Conservation (phyloP, 2,888 invertebrate species). For the Eudemis profundana region DNA sequence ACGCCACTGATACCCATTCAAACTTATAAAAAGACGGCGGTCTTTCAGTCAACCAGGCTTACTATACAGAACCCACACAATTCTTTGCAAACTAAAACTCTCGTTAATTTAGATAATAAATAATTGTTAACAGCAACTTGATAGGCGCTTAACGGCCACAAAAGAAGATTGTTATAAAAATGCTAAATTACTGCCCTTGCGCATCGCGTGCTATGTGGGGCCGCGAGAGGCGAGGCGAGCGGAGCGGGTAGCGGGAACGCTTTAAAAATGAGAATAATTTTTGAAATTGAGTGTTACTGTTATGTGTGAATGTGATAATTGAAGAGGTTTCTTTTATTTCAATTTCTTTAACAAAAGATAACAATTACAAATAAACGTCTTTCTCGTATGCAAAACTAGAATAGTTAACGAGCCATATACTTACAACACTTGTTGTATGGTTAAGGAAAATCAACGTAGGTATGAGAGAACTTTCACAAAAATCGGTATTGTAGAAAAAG, state of each 20-base stretch:
- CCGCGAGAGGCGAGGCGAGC: constrained; percentile 48
- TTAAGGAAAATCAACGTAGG: too few relatives aligned
- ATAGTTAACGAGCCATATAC: too few relatives aligned
- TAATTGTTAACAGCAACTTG: constrained; percentile 47
- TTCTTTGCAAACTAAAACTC: constrained; percentile 4
- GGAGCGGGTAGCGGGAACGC: constrained; percentile 45
- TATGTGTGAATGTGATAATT: neutral
- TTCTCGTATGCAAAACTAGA: too few relatives aligned
- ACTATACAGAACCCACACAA: constrained; percentile 11
- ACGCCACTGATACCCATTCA: too few relatives aligned
- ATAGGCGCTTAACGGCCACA: constrained; percentile 66
- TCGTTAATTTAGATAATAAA: constrained; percentile 40
- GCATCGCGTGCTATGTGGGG: constrained; percentile 48
- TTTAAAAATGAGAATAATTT: neutral
- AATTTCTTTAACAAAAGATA: too few relatives aligned
- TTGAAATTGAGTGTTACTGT: too few relatives aligned
- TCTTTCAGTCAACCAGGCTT: too few relatives aligned
- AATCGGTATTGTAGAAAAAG: too few relatives aligned
- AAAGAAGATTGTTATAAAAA: constrained; percentile 67
- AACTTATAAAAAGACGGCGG: neutral
- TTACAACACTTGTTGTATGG: too few relatives aligned
- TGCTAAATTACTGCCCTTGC: constrained; percentile 58
- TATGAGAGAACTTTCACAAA: too few relatives aligned
- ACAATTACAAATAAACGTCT: too few relatives aligned
- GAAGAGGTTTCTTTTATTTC: too few relatives aligned